Evolutionary conservation across 2,888 invertebrate species (phyloP).

Genomic region (Hypercompe scribonia): DNA sequence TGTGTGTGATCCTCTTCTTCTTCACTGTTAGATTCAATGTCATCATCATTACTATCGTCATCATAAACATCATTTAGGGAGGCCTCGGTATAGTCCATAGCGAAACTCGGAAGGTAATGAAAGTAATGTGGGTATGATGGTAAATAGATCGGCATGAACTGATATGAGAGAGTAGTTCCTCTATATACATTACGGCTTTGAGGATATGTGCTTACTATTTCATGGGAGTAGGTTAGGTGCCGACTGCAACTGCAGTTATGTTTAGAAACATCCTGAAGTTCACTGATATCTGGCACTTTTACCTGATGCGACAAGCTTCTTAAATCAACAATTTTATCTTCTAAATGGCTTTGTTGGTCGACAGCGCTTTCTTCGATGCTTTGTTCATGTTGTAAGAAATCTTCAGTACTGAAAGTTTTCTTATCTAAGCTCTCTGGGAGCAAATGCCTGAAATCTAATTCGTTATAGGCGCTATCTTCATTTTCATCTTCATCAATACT

Average conservation of each 20-base stretch:
- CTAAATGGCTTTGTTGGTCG: conserved; percentile 32
- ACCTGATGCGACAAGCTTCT: conserved; percentile 62
- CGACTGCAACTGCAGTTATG: conserved; percentile 57
- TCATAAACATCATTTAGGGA: background rate
- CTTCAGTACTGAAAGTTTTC: conserved; percentile 11
- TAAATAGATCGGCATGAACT: conserved; percentile 32
- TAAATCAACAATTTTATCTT: conserved; percentile 66
- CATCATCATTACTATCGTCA: conserved; percentile 8
- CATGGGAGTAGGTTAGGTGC: conserved; percentile 33
- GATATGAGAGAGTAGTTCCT: conserved; percentile 24
- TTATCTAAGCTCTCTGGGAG: conserved; percentile 22
- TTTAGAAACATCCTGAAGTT: conserved; percentile 15
- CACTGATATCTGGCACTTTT: conserved; percentile 16
- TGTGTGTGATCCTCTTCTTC: conserved; percentile 15
- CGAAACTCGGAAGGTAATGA: conserved; percentile 8
- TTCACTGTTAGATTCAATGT: conserved; percentile 8
- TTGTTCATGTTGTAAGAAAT: conserved; percentile 10
- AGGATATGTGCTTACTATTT: background rate
- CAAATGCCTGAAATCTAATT: conserved; percentile 26
- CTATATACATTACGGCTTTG: conserved; percentile 21
- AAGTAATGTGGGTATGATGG: conserved; percentile 31
- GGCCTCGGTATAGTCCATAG: background rate
- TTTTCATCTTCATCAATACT: conserved; percentile 39
- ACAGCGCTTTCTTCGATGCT: conserved; percentile 16
- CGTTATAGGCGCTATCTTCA: conserved; percentile 31